These are phyloP conservation scores for Caenorhabditis parvicauda DNA, from an alignment of 2,888 invertebrate genomes.

Conservation along the genomic window DNA sequence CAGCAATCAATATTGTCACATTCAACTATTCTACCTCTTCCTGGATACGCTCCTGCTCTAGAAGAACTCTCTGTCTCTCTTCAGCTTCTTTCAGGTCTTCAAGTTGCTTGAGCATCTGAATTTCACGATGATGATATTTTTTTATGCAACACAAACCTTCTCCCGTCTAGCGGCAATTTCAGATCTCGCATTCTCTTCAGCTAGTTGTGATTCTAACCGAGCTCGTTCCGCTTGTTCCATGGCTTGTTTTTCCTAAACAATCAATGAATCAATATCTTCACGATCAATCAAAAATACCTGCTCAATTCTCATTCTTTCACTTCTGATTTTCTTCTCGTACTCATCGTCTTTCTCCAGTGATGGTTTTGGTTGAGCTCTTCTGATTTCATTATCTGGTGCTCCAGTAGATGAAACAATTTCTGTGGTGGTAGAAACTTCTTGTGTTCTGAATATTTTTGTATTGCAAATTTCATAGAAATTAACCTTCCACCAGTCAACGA, in stretches of 20 bases:
- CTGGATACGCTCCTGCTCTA: slow-evolving; percentile 18
- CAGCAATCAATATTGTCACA: background rate
- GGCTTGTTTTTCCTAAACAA: slow-evolving; percentile 17
- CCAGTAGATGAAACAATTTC: background rate
- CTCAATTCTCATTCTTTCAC: slow-evolving; percentile 26
- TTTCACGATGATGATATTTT: slow-evolving; percentile 8
- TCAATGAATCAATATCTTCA: background rate
- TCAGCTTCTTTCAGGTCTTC: slow-evolving; percentile 38
- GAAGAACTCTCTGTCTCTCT: slow-evolving; percentile 19
- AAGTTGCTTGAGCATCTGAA: slow-evolving; percentile 30
- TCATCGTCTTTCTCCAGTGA: slow-evolving; percentile 7
- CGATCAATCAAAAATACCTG: slow-evolving; percentile 6
- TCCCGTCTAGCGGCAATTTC: slow-evolving; percentile 23
- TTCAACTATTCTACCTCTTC: slow-evolving; percentile 9
- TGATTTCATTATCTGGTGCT: slow-evolving; percentile 7
- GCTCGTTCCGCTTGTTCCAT: too few relatives aligned
- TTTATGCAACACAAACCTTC: background rate
- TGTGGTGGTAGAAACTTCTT: too few relatives aligned
- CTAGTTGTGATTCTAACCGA: too few relatives aligned
- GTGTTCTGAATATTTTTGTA: too few relatives aligned
- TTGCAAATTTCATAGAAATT: too few relatives aligned
- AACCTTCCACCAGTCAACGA: too few relatives aligned
- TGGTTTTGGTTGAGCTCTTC: slow-evolving; percentile 12
- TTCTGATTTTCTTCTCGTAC: slow-evolving; percentile 25
- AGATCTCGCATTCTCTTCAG: slow-evolving; percentile 17